Evolutionary conservation across 1,140 invertebrate genomes (phyloP).

Genomic region (Brachionus paranguensis): DNA sequence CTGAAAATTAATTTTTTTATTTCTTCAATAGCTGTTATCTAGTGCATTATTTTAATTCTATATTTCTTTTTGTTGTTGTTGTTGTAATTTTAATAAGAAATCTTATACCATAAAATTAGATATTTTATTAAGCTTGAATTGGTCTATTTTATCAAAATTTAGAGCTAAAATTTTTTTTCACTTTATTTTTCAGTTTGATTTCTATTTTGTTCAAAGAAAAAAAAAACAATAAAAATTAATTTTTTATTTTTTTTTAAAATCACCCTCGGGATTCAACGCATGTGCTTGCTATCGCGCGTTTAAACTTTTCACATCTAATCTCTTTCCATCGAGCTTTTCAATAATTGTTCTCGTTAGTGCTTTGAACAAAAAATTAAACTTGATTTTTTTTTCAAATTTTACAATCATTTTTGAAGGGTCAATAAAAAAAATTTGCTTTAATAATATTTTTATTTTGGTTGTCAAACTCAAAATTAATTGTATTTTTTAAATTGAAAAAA

Average conservation of each 20-base stretch:
- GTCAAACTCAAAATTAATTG: too few relatives aligned
- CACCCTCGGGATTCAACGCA: background rate
- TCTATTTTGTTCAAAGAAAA: background rate
- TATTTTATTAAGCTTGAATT: background rate
- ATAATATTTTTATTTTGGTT: too few relatives aligned
- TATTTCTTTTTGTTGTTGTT: background rate
- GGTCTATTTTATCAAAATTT: background rate
- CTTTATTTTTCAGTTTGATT: background rate
- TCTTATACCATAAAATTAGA: slow-evolving; percentile 25
- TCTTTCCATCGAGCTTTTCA: background rate
- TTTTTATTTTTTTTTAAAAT: background rate
- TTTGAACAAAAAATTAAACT: too few relatives aligned
- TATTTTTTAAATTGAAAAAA: too few relatives aligned
- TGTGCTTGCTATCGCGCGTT: background rate
- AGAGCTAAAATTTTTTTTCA: background rate
- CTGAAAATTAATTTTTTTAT: background rate
- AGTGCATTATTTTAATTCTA: background rate
- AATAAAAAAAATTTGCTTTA: too few relatives aligned
- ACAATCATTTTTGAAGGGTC: too few relatives aligned
- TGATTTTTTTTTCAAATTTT: too few relatives aligned
- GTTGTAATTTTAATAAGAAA: background rate
- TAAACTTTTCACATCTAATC: background rate
- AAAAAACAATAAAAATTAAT: background rate
- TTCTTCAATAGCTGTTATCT: slow-evolving; percentile 16
- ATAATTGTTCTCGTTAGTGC: too few relatives aligned